Evolutionary conservation across 2,113 vertebrate species (phyloP), one percentile per base, ranked within the genome.

Genomic region (Vulpes lagopus): DNA sequence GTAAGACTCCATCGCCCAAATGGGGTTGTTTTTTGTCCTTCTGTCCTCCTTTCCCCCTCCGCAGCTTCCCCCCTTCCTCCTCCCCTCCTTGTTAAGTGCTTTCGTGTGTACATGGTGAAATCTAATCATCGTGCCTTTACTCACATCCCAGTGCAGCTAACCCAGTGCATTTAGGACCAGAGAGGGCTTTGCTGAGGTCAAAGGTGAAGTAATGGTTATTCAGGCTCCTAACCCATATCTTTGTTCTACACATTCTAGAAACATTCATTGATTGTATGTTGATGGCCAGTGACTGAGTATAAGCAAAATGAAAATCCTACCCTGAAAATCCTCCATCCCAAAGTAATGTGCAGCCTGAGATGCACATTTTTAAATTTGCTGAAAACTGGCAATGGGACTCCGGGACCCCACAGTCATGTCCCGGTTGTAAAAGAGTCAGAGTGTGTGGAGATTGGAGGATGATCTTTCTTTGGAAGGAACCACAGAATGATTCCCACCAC

Each of bases 171-270:
- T 43, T 81, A 53, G 62, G 74, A 74, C 17, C 23, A 43, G 17
- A 49, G 59, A 85, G 64, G 91, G 7, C n/a, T 74, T 95, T 71
- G 59, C 59, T 15, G 32, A 97, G 82, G 82, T 96, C 16, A 67
- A 59, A n/a, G 53, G 59, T 59, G 49, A 95, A 32, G 49, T 67
- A 12, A 85, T 94, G 69, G 11, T 62, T 43, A 7, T 25, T 4
- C 27, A 38, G 82, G 38, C 1, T 0, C 38, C 82, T 67, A 16
- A 27, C 84, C 88, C 7, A 7, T 91, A 25, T 69, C 84, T 90
- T 43, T 32, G n/a, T 32, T 49, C 59, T 59, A 11, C 11, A 16
- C 5, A n/a, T 65, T 92, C 11, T 16, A 43, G 43, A 94, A 64
- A 84, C 62, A 35, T 53, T 23, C 30, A 67, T 30, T 53, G 83